A percentile compares a stretch with the other conserved stretches of the same genome.
Evolutionary conservation across 2,113 vertebrate genomes (phyloP).

Genomic region (Pleuronectes platessa): DNA sequence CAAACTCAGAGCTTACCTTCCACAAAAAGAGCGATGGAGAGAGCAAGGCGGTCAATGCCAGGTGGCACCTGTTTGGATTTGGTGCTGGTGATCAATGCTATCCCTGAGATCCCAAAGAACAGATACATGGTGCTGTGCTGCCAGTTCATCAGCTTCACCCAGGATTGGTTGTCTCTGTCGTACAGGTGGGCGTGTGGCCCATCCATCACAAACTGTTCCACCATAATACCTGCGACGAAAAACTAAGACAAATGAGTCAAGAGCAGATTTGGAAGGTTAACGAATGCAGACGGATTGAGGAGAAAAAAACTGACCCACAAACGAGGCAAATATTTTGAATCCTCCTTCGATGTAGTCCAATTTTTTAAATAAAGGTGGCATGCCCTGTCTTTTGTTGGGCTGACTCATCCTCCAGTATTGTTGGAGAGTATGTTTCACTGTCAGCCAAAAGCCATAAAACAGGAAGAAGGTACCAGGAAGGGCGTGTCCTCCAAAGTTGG

Average conservation of each 20-base stretch:
- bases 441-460: slow-evolving; percentile 91
- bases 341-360: slow-evolving; percentile 88
- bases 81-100: slow-evolving; percentile 80
- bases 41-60: slow-evolving; percentile 85
- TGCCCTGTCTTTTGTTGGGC: slow-evolving; percentile 57
- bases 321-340: slow-evolving; percentile 80
- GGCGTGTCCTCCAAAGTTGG: slow-evolving; percentile 94
- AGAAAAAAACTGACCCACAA: slow-evolving; percentile 85
- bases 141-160: slow-evolving; percentile 99
- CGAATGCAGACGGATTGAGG: background rate
- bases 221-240: slow-evolving; percentile 88
- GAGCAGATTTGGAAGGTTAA: background rate
- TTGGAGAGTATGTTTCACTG: slow-evolving; percentile 85
- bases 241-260: background rate
- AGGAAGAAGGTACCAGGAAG: slow-evolving; percentile 95
- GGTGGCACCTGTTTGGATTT: slow-evolving; percentile 67
- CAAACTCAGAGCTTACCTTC: slow-evolving; percentile 84
- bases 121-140: slow-evolving; percentile 98
- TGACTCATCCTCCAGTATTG: slow-evolving; percentile 79
- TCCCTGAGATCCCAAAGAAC: slow-evolving; percentile 89
- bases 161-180: slow-evolving; percentile 57
- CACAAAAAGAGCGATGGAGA: slow-evolving; percentile 86
- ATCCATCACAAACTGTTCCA: slow-evolving; percentile 93
- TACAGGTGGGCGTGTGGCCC: slow-evolving; percentile 91
- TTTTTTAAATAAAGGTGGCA: slow-evolving; percentile 65